Evolutionary conservation across 1,140 invertebrate species (phyloP), one percentile per base, ranked within the genome.

Genomic region (Argopecten irradians): DNA sequence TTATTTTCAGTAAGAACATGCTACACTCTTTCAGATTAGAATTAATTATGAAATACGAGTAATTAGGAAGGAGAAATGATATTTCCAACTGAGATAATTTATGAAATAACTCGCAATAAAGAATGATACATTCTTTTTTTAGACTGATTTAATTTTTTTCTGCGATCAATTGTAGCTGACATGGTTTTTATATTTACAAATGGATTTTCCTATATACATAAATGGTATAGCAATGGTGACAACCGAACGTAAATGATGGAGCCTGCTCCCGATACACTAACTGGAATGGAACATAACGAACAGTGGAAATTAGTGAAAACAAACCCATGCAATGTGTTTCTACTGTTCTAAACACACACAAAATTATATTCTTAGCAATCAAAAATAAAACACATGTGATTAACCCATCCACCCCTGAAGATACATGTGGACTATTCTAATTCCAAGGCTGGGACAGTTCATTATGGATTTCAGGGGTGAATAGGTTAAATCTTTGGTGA

Each of bases 251-350:
- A 19, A 16, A 71, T 28, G 55, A 16, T n/a, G 55, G 55, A 71
- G 55, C 14, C 55, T 3, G 19, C 22, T 71, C 22, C 55, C 28
- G 1, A 22, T 71, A 71, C 55, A 71, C 55, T 71, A 28, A 28
- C 55, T 71, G 55, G 55, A 71, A 71, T 71, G 55, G n/a, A 71
- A 71, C 55, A 71, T 71, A 71, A 71, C 55, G 28, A 28, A 71
- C 55, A n/a, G 22, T 71, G n/a, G 19, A 46, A 46, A 46, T 19
- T 19, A 46, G 2, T 11, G 55, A 71, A 71, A 71, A 71, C 55
- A 71, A 71, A 71, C 55, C 13, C 36, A 71, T 3, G 16, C 16
- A 71, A n/a, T 28, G 28, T 71, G 55, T 71, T n/a, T 71, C 22
- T 71, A 71, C n/a, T 28, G n/a, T 71, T 3, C n/a, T n/a, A n/a